A percentile compares a stretch with the other conserved stretches of the same genome.
phyloP scores from a whole-genome alignment of 2,797 vertebrate species.

The Delichon dasypus region DNA sequence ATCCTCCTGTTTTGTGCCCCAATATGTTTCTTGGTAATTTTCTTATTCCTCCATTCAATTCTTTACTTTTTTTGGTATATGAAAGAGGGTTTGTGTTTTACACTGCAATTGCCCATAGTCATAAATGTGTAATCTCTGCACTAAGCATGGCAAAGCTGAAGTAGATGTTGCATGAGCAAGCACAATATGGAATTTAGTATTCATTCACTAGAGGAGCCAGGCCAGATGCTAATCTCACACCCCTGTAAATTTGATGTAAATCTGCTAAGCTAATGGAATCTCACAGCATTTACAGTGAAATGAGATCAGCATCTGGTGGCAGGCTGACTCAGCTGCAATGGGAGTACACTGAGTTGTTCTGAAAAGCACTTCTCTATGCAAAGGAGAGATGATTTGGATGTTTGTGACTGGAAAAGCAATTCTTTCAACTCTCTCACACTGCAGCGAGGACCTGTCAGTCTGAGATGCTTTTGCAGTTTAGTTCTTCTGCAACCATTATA shows the following conservation, averaged over 20 bases:
- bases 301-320: conserved; percentile 49
- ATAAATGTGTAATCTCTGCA: not conserved
- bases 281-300: conserved; percentile 11
- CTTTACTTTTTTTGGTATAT: not conserved
- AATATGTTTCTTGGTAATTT: not conserved
- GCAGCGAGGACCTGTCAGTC: not conserved
- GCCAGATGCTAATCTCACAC: conserved; percentile 41
- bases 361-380: conserved; percentile 12
- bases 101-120: not conserved
- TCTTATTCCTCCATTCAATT: not conserved
- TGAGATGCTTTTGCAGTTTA: not conserved
- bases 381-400: not conserved
- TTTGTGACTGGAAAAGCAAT: not conserved
- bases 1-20: not conserved
- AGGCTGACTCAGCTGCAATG: conserved; percentile 47
- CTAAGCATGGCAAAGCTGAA: not conserved
- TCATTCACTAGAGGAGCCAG: conserved; percentile 6
- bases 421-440: not conserved
- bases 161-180: not conserved
- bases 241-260: conserved; percentile 47
- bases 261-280: conserved; percentile 55
- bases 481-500: not conserved
- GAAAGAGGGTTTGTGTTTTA: not conserved
- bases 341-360: not conserved
- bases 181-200: not conserved